Evolutionary conservation across 2,888 invertebrate genomes (phyloP), one percentile per base, ranked within the genome.

Genomic region (Cheilosia soror): DNA sequence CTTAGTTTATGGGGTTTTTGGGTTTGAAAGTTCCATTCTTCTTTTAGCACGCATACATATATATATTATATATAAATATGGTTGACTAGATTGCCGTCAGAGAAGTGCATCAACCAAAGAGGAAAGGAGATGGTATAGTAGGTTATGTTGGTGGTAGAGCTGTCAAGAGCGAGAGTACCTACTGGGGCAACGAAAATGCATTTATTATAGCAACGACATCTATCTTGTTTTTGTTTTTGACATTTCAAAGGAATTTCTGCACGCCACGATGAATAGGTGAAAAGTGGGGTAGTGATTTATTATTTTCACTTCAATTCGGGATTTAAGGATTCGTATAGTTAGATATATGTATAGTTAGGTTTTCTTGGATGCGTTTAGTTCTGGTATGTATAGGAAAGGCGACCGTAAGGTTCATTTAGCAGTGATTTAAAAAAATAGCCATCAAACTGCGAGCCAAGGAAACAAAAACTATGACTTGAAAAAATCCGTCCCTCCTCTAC

Each of bases 171-270:
- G 55, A 27, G 60, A 60, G 62, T 66, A 55, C 27, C 63, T 44
- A 51, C 29, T 29, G 51, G 44, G 31, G 57, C 63, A 27, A 47
- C 27, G 76, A 66, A 72, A 81, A 66, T 81, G 81, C 85, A 85
- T 85, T 85, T 85, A 81, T 85, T 85, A 77, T 85, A 76, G 31
- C 71, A 85, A 81, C 76, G 81, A 81, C 85, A 85, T 85, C 76
- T 85, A 81, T 85, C 85, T 85, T 81, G 85, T 85, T 76, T 85
- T 85, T 85, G 85, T 85, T 85, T 85, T 81, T 85, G 85, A 85
- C 85, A 81, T 81, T 76, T 72, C 76, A 85, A 84, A 80, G 79
- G 69, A 84, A 80, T 84, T 83, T 66, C 79, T 73, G 29, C 53
- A 73, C 55, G 55, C 71, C 80, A 85, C 62, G 72, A 72, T 85